These are phyloP conservation scores for Phrynosoma blainvillii DNA, from an alignment of 2,113 vertebrate genomes.

Conservation along the genomic window DNA sequence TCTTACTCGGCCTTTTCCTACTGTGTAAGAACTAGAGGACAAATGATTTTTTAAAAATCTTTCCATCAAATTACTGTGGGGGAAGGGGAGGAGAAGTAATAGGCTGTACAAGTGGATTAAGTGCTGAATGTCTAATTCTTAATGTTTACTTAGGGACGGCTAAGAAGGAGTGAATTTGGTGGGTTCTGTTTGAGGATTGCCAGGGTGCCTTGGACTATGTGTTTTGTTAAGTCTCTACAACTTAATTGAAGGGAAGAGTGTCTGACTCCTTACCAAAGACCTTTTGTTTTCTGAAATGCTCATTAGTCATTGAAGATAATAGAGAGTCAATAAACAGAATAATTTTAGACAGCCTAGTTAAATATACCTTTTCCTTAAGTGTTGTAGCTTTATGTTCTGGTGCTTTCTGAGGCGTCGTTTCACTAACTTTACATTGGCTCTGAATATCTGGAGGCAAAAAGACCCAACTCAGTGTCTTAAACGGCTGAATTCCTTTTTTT, in stretches of 20 bases:
- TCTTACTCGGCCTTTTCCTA: background rate
- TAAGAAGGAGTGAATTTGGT: background rate
- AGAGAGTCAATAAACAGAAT: background rate
- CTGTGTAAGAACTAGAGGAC: background rate
- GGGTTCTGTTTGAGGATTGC: background rate
- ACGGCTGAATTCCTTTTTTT: background rate
- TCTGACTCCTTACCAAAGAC: background rate
- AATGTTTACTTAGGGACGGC: background rate
- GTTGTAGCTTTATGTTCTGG: background rate
- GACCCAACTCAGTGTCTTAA: background rate
- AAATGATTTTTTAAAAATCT: background rate
- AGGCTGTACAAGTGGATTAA: background rate
- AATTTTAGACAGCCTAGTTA: background rate
- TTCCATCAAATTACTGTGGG: background rate
- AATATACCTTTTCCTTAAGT: slow-evolving; percentile 3
- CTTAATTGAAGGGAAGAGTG: background rate
- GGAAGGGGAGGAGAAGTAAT: background rate
- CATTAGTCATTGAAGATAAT: slow-evolving; percentile 22
- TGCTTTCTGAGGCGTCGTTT: background rate
- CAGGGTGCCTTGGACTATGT: background rate
- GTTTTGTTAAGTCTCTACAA: background rate
- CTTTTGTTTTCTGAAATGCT: background rate
- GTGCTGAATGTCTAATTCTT: background rate
- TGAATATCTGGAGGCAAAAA: background rate
- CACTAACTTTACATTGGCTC: background rate